Evolutionary conservation across 64 coral and sea anemone species (phyloP), one percentile per base, ranked within the genome.

Genomic region (Hydrozoanthus tunicans): DNA sequence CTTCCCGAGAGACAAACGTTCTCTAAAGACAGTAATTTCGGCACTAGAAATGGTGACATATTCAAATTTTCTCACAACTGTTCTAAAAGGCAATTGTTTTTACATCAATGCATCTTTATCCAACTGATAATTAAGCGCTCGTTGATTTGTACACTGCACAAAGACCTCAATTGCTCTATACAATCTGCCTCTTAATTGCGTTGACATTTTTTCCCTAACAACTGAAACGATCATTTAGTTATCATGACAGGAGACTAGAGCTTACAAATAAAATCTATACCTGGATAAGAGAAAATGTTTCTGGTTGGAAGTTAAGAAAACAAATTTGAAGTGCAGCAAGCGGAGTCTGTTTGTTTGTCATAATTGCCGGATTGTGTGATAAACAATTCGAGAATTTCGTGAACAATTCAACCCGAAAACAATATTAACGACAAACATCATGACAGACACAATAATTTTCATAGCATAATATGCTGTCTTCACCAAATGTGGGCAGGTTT

Each of bases 51-150:
- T 82, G 51, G 1, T 4, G 81, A 54, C 32, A 7, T 68, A 68
- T 83, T 83, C 62, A 83, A 83, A 68, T 69, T 83, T 20, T 32
- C 53, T 83, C 9, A 17, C 81, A 51, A 52, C 43, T 51, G 62
- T 24, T 51, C 9, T 14, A 54, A 82, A 52, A 82, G 64, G 27
- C 12, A 17, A 66, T 82, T 82, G 80, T 55, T 67, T 83, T n/a
- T 7, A 43, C 14, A 53, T 67, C 62, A 83, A n/a, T 66, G 53
- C 51, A 53, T 10, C 61, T 53, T 15, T 32, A 51, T 83, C 7
- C 6, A 5, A 54, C 20, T 17, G 61, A 66, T 64, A 79, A 83
- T 67, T 83, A 83, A 53, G 23, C 67, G 57, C 67, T 83, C 25
- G 32, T 17, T 83, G 11, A n/a, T 9, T 65, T 82, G 27, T 82